Conservation (phyloP, 2,888 invertebrate species). For the Heliconius sara region DNA sequence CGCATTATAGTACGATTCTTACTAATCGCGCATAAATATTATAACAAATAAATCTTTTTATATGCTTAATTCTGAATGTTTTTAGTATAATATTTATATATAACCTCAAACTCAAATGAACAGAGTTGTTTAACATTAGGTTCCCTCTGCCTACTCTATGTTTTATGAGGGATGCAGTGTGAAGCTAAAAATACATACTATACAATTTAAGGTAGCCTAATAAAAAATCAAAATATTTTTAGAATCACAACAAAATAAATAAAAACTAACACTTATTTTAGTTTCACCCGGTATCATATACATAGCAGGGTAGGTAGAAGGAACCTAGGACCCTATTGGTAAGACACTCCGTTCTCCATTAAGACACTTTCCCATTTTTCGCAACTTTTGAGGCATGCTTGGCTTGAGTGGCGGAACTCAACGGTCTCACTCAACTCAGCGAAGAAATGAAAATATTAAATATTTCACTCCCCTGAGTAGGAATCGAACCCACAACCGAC, state of each 20-base stretch:
- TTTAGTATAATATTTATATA: background rate
- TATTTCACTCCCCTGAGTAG: background rate
- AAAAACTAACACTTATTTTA: background rate
- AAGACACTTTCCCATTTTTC: too few relatives aligned
- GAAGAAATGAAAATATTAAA: background rate
- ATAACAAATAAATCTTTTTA: background rate
- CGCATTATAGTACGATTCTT: constrained; percentile 26
- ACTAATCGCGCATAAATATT: background rate
- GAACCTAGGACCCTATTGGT: background rate
- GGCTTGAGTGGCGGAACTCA: background rate
- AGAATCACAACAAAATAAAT: too few relatives aligned
- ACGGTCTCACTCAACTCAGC: background rate
- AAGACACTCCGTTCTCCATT: background rate
- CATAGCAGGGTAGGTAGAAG: background rate
- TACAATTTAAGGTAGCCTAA: too few relatives aligned
- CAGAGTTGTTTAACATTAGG: too few relatives aligned
- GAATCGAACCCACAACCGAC: background rate
- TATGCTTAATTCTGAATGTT: background rate
- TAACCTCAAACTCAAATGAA: too few relatives aligned
- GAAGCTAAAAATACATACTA: too few relatives aligned
- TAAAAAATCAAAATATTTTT: too few relatives aligned
- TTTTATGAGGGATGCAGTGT: too few relatives aligned
- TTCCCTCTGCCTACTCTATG: too few relatives aligned
- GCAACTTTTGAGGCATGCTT: too few relatives aligned
- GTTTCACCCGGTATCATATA: background rate